Base-by-base conservation (phyloP, 2,888 invertebrate genomes). In the Yponomeuta cagnagella region DNA sequence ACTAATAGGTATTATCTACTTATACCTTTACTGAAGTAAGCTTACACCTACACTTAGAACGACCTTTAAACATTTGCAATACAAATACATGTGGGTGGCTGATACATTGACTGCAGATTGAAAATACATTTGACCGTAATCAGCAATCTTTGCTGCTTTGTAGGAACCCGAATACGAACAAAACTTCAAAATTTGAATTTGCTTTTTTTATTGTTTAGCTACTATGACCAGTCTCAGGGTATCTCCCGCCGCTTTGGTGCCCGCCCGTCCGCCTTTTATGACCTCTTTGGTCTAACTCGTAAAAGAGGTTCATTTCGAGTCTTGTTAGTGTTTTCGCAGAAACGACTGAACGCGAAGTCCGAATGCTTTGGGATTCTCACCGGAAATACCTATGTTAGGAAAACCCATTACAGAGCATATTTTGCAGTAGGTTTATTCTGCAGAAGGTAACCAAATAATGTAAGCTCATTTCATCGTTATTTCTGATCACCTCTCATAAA, bases 281-380 rank as follows among this genome's bases (percentile, higher is more conserved):
- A 58, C 52, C 52, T 58, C 52, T 58, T 58, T 58, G 52, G 52
- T 58, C 52, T 58, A 58, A 58, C 52, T 58, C 52, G 15, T 58
- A 58, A 58, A 58, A 58, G 15, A 15, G 52, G 15, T 58, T 58
- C 52, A 58, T 58, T 15, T 15, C 52, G 15, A 58, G 52, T 15
- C 52, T 58, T 58, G 52, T 58, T 58, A 58, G 15, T 58, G 52
- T 58, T 15, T 58, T 58, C 52, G 52, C 52, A 58, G 52, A 58
- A 58, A 58, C 52, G 52, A 58, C 52, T 58, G 12, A 58, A 58
- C 15, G 52, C 5, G 15, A 58, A 58, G 52, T 58, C 52, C 52
- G 52, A 15, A 8, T 12, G 12, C 15, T 58, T 58, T 58, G 52
- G 52, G 12, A 58, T 58, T 58, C 15, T 15, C 12, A 58, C 52